A percentile compares a stretch with the other conserved stretches of the same genome.
Conservation (phyloP, 1,140 invertebrate genomes). For the Augochlora pura region DNA sequence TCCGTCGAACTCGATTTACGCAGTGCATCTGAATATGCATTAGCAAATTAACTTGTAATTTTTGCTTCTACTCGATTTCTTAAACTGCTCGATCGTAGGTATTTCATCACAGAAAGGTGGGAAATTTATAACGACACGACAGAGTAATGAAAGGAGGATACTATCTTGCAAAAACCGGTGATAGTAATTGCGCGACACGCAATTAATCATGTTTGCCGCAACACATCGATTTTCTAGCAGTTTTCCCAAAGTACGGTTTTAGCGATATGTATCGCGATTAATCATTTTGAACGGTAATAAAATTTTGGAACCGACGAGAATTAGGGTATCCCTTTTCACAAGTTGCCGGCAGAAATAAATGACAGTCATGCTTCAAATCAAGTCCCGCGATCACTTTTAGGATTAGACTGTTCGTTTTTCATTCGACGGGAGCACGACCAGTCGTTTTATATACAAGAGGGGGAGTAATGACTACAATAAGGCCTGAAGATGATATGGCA, state of each 20-base stretch:
- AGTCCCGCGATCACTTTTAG: background rate
- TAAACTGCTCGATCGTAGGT: too few relatives aligned
- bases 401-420: constrained; percentile 5
- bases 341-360: background rate
- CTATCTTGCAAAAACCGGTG: too few relatives aligned
- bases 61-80: too few relatives aligned
- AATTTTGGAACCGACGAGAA: background rate
- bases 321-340: background rate
- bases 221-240: background rate
- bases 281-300: background rate
- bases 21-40: too few relatives aligned
- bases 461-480: constrained; percentile 56
- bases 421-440: background rate
- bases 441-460: constrained; percentile 25
- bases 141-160: too few relatives aligned
- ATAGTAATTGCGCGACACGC: too few relatives aligned
- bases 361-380: constrained; percentile 4
- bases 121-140: too few relatives aligned
- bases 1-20: too few relatives aligned
- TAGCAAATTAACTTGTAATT: too few relatives aligned
- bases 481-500: constrained; percentile 61
- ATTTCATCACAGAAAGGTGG: too few relatives aligned
- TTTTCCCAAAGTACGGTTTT: background rate
- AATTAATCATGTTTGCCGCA: background rate
- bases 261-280: background rate